Conservation (phyloP, 2,113 vertebrate genomes). For the Malurus elegans region DNA sequence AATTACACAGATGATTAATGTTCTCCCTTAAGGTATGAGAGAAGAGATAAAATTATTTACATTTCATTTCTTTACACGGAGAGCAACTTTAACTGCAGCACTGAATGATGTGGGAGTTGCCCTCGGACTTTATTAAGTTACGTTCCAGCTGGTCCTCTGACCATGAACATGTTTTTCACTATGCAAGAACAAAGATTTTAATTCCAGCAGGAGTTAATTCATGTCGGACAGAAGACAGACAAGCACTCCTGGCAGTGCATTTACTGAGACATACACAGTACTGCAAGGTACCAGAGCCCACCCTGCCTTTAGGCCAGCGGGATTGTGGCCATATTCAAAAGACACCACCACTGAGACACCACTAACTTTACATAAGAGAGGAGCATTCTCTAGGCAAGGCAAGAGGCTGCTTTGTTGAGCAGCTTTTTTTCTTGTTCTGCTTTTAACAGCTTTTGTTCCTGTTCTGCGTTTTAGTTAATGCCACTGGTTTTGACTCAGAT, state of each 20-base stretch:
- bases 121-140: background rate
- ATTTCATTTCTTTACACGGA: constrained; percentile 13
- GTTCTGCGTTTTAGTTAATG: background rate
- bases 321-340: background rate
- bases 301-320: background rate
- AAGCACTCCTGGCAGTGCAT: background rate
- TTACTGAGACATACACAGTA: background rate
- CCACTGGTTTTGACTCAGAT: background rate
- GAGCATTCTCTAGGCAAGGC: background rate
- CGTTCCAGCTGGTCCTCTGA: background rate
- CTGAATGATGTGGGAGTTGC: background rate
- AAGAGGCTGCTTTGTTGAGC: background rate
- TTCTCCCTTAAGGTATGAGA: background rate
- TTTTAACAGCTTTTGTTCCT: background rate
- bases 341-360: background rate
- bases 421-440: background rate
- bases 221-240: background rate
- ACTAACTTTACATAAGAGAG: background rate
- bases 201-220: background rate
- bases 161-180: background rate
- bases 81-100: background rate
- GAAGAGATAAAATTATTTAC: background rate
- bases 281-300: background rate
- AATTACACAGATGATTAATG: constrained; percentile 29
- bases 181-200: background rate